Base-by-base conservation (phyloP, 2,113 vertebrate genomes). In the Solenodon paradoxus region DNA sequence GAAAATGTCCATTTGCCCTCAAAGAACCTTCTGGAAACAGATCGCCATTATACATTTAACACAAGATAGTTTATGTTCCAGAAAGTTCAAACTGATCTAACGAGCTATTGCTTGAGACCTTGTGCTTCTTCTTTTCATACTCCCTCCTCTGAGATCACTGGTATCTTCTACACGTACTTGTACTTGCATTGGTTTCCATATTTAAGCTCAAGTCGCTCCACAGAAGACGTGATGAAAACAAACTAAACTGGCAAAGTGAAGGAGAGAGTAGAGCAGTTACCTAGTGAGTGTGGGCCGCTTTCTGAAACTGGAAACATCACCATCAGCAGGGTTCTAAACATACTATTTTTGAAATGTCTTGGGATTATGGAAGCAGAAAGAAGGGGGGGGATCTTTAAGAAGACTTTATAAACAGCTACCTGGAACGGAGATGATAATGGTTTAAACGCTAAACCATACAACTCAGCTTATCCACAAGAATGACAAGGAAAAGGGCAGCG, bases 41-140 rank as follows among this genome's bases (percentile, higher is more conserved):
- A 94, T 81, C 87, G 93, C 71, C 86, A 53, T 59, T 84, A 40
- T 20, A n/a, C n/a, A n/a, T n/a, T n/a, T n/a, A n/a, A n/a, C n/a
- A 84, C 7, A 63, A 69, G 20, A 66, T 91, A 20, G 80, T 80
- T 68, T 79, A 16, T 42, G 47, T 92, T 68, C 68, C 74, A 80
- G 32, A 74, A 96, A 72, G 35, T 95, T 96, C 64, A 74, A 89
- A 95, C 51, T 79, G 17, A 15, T 92, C 5, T 57, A 94, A 81
- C 35, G 24, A 72, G 7, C 35, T 83, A 49, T 59, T 69, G 0
- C 9, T 64, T 66, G 59, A 79, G 78, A 68, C 16, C 3, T 88
- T 66, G 51, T 82, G 63, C 57, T 81, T 90, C 85, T 94, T 42
- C n/a, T n/a, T 47, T 78, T 7, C 79, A 28, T 57, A 80, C 69